A percentile compares a stretch with the other conserved stretches of the same genome.
These are phyloP conservation scores for Germaria angustata DNA, from an alignment of 2,888 invertebrate species.

Conservation along the genomic window DNA sequence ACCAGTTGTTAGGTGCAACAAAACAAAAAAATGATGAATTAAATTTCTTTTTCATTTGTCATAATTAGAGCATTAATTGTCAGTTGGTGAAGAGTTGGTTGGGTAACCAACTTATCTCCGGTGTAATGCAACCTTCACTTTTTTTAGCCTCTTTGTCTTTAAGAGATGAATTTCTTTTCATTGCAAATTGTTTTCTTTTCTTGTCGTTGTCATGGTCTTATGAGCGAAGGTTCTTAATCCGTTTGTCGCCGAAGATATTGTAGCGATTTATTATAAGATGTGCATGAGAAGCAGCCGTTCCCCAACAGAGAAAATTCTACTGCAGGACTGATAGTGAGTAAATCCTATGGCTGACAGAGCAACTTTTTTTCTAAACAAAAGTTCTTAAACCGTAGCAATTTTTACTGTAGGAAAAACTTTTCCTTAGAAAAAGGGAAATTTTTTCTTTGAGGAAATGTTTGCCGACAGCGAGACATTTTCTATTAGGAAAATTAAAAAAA, in stretches of 20 bases:
- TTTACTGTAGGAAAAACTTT: neutral
- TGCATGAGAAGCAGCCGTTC: neutral
- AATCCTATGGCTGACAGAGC: neutral
- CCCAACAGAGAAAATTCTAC: no score
- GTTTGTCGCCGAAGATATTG: neutral
- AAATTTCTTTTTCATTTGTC: slow-evolving; percentile 72
- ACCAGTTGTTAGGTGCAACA: slow-evolving; percentile 21
- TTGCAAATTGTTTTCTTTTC: neutral
- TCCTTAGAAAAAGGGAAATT: neutral
- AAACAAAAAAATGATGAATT: neutral
- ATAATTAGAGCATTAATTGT: slow-evolving; percentile 79
- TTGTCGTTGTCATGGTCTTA: slow-evolving; percentile 41
- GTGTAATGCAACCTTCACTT: slow-evolving; percentile 76
- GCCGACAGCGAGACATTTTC: neutral
- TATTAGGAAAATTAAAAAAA: no score
- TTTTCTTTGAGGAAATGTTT: neutral
- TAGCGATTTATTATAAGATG: neutral
- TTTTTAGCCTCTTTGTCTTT: slow-evolving; percentile 42
- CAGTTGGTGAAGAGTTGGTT: slow-evolving; percentile 65
- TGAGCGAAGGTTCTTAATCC: slow-evolving; percentile 25
- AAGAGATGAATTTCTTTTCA: slow-evolving; percentile 24
- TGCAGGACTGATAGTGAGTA: no score
- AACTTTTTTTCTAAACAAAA: neutral
- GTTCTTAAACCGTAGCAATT: neutral
- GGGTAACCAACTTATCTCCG: slow-evolving; percentile 67